phyloP scores from a whole-genome alignment of 2,888 invertebrate species.

The Agrenia bidenticulata region DNA sequence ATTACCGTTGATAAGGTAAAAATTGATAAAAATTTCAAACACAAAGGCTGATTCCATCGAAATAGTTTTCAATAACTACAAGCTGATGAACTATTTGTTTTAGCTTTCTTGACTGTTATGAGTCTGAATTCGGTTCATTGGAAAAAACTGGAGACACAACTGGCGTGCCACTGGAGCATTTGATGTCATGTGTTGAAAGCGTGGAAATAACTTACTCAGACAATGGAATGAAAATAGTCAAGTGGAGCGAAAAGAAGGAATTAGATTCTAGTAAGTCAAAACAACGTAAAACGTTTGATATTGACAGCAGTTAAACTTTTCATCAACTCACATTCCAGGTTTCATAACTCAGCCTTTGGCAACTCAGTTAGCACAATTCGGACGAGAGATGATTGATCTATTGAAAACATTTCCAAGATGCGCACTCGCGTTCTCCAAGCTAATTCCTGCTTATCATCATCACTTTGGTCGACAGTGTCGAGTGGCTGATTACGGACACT shows the following conservation, averaged over 20 bases:
- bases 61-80: too few species aligned
- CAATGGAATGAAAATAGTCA: conserved; percentile 63
- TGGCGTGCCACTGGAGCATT: conserved; percentile 85
- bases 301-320: too few species aligned
- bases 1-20: conserved; percentile 75
- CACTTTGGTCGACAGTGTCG: conserved; percentile 94
- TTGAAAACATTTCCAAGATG: conserved; percentile 78
- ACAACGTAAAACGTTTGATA: too few species aligned
- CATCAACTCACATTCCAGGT: too few species aligned
- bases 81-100: too few species aligned
- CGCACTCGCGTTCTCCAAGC: conserved; percentile 77
- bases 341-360: conserved; percentile 25
- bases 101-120: conserved; percentile 80
- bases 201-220: conserved; percentile 63
- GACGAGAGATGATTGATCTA: conserved; percentile 82
- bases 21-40: conserved; percentile 18
- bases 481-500: conserved; percentile 95
- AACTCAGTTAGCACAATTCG: conserved; percentile 71
- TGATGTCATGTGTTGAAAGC: conserved; percentile 79
- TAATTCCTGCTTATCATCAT: conserved; percentile 94
- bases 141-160: conserved; percentile 60
- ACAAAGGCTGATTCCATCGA: background rate
- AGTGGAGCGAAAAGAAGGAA: conserved; percentile 54
- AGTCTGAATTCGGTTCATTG: conserved; percentile 69
- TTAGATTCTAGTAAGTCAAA: conserved; percentile 27